phyloP scores from a whole-genome alignment of 2,888 invertebrate species.

The Mimachlamys varia region DNA sequence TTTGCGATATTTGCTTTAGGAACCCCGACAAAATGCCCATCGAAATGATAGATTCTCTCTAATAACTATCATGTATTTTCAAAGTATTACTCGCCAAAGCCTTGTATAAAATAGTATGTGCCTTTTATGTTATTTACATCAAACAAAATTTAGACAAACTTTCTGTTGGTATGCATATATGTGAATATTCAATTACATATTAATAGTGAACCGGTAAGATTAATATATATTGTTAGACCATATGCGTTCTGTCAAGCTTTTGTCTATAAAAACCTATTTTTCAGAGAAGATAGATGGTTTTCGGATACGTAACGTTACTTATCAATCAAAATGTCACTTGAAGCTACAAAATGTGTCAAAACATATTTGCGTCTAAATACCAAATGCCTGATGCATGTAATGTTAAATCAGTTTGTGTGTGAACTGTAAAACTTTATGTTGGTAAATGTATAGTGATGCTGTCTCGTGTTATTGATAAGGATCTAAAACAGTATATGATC shows the following conservation, averaged over 20 bases:
- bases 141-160: no score
- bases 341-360: neutral
- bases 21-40: no score
- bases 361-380: neutral
- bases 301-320: neutral
- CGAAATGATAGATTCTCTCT: no score
- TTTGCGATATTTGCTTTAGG: no score
- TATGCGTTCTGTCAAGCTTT: neutral
- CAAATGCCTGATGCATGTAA: neutral
- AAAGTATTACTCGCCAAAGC: neutral
- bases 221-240: neutral
- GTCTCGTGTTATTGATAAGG: neutral
- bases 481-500: neutral
- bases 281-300: neutral
- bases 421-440: neutral
- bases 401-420: neutral
- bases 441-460: neutral
- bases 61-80: no score
- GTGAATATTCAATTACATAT: no score
- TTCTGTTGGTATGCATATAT: no score
- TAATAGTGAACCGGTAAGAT: neutral
- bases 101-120: neutral
- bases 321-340: neutral
- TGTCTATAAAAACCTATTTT: neutral
- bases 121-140: no score